These are phyloP conservation scores for Pangasius mekongensis DNA, from an alignment of 2,797 vertebrate genomes.

Conservation along the genomic window DNA sequence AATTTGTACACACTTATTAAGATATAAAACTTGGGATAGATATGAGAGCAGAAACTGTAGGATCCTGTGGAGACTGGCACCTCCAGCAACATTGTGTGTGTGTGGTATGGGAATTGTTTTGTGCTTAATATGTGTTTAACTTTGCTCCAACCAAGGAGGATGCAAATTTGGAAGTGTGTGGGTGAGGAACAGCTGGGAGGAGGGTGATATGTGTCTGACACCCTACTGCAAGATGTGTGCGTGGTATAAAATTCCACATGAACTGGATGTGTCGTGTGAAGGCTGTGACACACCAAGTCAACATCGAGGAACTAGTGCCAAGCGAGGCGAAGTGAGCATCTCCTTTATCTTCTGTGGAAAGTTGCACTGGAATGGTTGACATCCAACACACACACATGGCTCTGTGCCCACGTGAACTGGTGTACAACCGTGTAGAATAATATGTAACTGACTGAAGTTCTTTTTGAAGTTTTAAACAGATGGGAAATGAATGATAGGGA, in stretches of 20 bases:
- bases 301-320: background rate
- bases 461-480: background rate
- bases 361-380: background rate
- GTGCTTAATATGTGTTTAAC: constrained; percentile 25
- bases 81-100: background rate
- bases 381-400: background rate
- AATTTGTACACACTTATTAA: constrained; percentile 45
- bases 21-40: constrained; percentile 9
- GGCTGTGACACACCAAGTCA: background rate
- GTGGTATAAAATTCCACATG: background rate
- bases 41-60: constrained; percentile 5
- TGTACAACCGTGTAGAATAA: background rate
- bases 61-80: background rate
- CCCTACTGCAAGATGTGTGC: background rate
- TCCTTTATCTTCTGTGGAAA: background rate
- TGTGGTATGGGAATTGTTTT: background rate
- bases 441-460: background rate
- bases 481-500: background rate
- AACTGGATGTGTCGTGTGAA: background rate
- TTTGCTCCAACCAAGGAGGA: constrained; percentile 37
- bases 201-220: constrained; percentile 44
- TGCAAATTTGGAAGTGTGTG: constrained; percentile 30
- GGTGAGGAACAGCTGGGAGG: constrained; percentile 50
- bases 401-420: background rate
- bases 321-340: background rate